Evolutionary conservation across 1,140 invertebrate genomes (phyloP), one percentile per base, ranked within the genome.

Genomic region (Phymastichus coffea): DNA sequence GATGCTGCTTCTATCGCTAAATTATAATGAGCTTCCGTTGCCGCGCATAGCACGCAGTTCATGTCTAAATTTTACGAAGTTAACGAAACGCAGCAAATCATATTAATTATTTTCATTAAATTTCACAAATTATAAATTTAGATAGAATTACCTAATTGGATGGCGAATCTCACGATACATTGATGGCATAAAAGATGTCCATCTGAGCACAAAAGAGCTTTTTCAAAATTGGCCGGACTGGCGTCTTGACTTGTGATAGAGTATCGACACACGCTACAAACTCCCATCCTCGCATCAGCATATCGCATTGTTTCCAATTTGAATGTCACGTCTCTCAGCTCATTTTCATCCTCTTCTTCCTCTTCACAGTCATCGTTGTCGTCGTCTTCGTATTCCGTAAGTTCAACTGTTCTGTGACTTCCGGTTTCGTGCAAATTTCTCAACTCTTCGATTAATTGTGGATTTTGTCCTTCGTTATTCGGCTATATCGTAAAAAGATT

Each of bases 181-280:
- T 63, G 66, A 23, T 71, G 66, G 55, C 76, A 78, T 2, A 77
- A 46, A 12, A 69, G 28, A 47, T 74, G 75, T 22, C 64, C 66
- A 1, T 72, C 52, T 7, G 66, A 57, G 43, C 66, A 74, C 12
- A 49, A 22, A 20, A 66, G 47, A 17, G 66, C 30, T 28, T 65
- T 60, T 37, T 65, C 61, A 8, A 66, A 66, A 46, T 65, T 43
- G 12, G 12, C 37, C 38, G 0, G 63, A 49, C 30, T 57, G 2
- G 15, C 19, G n/a, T 66, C 1, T 46, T 53, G n/a, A 66, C 23
- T 63, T 35, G 56, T 57, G 12, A 71, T 48, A 3, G 62, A 65
- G 17, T 70, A 52, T 37, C 72, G 71, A 55, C 75, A 78, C 59
- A 70, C 65, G n/a, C 63, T 66, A 46, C 74, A 78, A 6, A 74